Base-by-base conservation (phyloP, 2,888 invertebrate genomes). In the Euzophera pinguis region DNA sequence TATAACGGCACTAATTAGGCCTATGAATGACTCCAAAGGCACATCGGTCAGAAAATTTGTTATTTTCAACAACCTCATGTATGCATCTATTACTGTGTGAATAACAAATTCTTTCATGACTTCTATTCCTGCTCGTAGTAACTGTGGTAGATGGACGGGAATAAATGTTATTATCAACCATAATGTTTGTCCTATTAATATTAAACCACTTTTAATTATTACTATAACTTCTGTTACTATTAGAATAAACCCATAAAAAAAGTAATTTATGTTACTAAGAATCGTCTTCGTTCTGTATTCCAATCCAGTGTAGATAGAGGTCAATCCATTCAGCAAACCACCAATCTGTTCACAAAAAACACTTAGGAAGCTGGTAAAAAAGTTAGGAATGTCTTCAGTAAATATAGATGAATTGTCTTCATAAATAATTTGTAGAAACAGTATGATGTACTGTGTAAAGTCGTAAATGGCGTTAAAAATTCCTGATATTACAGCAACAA, bases 1-100 rank as follows among this genome's bases (percentile, higher is more conserved):
- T 42, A 86, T 64, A 53, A 89, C 81, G 49, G 82, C 73, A 72
- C 78, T 75, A 54, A 80, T 70, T 50, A 90, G 78, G 34, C 89
- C 89, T 61, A 84, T 64, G 60, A 89, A 85, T 38, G 89, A 88
- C 62, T 89, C 78, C 53, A 89, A 75, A 68, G 89, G 89, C 66
- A 90, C 86, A 78, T 90, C 89, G 47, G 87, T 83, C 53, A 90
- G 68, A 67, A 81, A 89, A 63, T 88, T 85, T 8, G 87, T 86
- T 53, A 87, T 70, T 56, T 71, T 77, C 53, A 89, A 70, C 55
- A 90, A 70, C 37, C 65, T 65, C 78, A 78, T 77, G 54, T 89
- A 88, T 0, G 63, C 66, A 62, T 84, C 75, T 34, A 84, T 66
- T 39, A 75, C 56, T 41, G 58, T 47, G 43, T 58, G 63, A 9